Percentiles rank a stretch among this genome's conserved stretches.
phyloP scores from a whole-genome alignment of 2,888 invertebrate species.

The Polietes domitor region DNA sequence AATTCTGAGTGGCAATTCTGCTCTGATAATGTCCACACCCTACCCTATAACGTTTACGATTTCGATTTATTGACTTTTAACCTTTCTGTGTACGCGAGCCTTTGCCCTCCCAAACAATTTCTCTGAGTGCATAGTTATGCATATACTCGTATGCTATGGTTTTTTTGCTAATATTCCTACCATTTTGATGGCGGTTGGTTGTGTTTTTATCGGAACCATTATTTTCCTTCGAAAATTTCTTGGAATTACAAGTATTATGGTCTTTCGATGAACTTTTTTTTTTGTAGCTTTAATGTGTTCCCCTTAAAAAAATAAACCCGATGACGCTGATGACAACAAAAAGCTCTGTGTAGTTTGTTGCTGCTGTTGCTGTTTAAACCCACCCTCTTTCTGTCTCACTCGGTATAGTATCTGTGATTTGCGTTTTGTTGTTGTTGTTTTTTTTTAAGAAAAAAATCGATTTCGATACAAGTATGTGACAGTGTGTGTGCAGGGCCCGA shows the following conservation, averaged over 20 bases:
- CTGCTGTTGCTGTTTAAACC: too few relatives aligned
- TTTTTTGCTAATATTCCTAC: background rate
- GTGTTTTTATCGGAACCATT: constrained; percentile 45
- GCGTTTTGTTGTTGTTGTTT: background rate
- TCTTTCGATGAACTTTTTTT: constrained; percentile 36
- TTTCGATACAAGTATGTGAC: background rate
- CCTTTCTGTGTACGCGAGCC: too few relatives aligned
- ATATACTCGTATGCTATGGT: background rate
- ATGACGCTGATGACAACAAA: background rate
- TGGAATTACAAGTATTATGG: constrained; percentile 53
- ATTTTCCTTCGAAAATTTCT: constrained; percentile 50
- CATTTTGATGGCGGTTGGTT: constrained; percentile 21
- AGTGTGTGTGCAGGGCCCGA: constrained; percentile 1
- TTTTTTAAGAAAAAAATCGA: constrained; percentile 4
- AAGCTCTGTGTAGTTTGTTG: constrained; percentile 1
- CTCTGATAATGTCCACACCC: too few relatives aligned
- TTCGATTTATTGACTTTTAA: too few relatives aligned
- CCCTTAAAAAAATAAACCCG: background rate
- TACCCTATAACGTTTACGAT: too few relatives aligned
- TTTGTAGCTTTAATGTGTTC: constrained; percentile 12
- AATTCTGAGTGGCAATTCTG: too few relatives aligned
- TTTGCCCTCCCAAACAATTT: too few relatives aligned
- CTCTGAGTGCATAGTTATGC: too few relatives aligned
- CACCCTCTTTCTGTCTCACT: background rate
- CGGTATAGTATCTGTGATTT: too few relatives aligned